These are phyloP conservation scores for Poeciliopsis paucimaculata DNA, from an alignment of 2,797 vertebrate species.

Conservation along the genomic window DNA sequence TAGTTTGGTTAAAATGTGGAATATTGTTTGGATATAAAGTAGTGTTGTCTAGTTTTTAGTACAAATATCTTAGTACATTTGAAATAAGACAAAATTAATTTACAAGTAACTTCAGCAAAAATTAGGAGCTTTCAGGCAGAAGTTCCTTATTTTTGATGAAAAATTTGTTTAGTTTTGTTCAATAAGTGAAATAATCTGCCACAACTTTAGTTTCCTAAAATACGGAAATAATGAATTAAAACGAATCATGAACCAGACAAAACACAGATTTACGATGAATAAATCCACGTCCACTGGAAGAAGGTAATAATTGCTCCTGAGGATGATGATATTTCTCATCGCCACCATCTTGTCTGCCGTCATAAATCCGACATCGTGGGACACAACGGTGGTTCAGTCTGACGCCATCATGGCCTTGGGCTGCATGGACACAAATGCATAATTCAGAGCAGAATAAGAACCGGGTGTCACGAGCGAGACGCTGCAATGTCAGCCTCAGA, in stretches of 20 bases:
- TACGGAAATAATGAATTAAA: background rate
- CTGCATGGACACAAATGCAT: slow-evolving; percentile 40
- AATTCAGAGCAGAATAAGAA: slow-evolving; percentile 48
- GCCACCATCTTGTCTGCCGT: background rate
- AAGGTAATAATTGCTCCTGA: slow-evolving; percentile 8
- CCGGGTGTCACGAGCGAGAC: slow-evolving; percentile 47
- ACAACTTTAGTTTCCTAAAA: no score
- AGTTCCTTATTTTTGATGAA: no score
- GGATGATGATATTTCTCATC: background rate
- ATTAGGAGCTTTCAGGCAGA: no score
- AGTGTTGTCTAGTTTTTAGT: no score
- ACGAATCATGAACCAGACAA: background rate
- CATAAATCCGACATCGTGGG: slow-evolving; percentile 5
- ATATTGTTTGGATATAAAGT: background rate
- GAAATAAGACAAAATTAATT: no score
- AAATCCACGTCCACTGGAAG: background rate
- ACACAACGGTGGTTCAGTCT: slow-evolving; percentile 2
- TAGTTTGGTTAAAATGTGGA: slow-evolving; percentile 33
- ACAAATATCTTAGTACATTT: no score
- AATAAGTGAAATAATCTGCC: no score
- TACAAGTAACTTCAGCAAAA: no score
- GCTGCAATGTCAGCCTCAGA: slow-evolving; percentile 60
- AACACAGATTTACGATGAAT: slow-evolving; percentile 10
- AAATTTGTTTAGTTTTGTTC: no score
- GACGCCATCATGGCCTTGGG: slow-evolving; percentile 30